These are phyloP conservation scores for Ptilorrhoa leucosticta DNA, from an alignment of 2,113 vertebrate genomes.

Conservation along the genomic window DNA sequence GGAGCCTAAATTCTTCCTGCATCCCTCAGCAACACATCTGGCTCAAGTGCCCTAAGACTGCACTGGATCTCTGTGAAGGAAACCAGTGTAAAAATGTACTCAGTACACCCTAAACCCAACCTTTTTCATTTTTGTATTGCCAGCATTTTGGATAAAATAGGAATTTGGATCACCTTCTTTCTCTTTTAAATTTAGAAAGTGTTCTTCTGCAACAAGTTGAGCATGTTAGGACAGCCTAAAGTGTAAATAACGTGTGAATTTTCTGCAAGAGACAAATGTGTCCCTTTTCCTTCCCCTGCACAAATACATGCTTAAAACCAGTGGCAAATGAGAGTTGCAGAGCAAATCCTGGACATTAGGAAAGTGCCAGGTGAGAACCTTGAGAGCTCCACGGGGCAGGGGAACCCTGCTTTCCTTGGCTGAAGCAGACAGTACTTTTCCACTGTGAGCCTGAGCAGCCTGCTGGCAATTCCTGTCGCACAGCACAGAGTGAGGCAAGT, in stretches of 20 bases:
- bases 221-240: background rate
- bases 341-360: background rate
- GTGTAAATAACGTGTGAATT: background rate
- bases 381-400: background rate
- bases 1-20: background rate
- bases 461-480: background rate
- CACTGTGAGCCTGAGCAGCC: background rate
- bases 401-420: background rate
- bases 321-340: background rate
- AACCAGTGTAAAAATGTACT: background rate
- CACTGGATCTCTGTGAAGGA: background rate
- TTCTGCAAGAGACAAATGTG: background rate
- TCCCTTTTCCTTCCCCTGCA: background rate
- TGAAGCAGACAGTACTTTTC: background rate
- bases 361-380: background rate
- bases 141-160: background rate
- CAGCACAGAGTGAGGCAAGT: background rate
- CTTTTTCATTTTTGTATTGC: background rate
- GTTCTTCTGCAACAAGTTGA: background rate
- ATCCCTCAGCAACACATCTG: background rate
- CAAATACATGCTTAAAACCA: background rate
- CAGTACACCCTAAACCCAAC: accelerated
- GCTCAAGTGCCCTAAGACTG: background rate
- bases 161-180: background rate
- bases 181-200: background rate